Percentiles rank a stretch among this genome's conserved stretches.
Conservation (phyloP, 2,113 vertebrate genomes). For the Atrichornis clamosus region DNA sequence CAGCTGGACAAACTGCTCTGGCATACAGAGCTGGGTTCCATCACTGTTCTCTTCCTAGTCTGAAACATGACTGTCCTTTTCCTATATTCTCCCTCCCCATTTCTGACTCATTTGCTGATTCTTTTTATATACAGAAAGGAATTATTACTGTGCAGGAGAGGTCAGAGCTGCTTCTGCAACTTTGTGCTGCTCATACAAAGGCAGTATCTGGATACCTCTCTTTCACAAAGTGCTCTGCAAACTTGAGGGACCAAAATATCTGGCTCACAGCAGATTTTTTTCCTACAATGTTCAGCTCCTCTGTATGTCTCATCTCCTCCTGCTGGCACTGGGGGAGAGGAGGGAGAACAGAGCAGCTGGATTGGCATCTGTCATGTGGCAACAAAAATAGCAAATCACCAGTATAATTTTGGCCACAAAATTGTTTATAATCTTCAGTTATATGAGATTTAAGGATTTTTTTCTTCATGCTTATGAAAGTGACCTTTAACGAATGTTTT, state of each 20-base stretch:
- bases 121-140: slow-evolving; percentile 22
- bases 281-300: not conserved
- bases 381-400: not conserved
- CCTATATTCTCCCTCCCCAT: not conserved
- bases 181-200: accelerated
- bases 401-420: not conserved
- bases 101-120: slow-evolving; percentile 14
- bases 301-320: not conserved
- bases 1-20: not conserved
- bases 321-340: not conserved
- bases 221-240: not conserved
- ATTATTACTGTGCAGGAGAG: not conserved
- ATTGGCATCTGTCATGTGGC: not conserved
- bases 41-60: not conserved
- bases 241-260: not conserved
- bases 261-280: not conserved
- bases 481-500: slow-evolving; percentile 2
- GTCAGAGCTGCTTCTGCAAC: not conserved
- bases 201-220: not conserved
- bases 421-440: not conserved
- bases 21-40: not conserved
- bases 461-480: not conserved
- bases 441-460: not conserved
- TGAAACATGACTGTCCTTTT: slow-evolving; percentile 14
- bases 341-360: not conserved